These are phyloP conservation scores for Thryonomys swinderianus DNA, from an alignment of 2,113 vertebrate species.

Conservation along the genomic window DNA sequence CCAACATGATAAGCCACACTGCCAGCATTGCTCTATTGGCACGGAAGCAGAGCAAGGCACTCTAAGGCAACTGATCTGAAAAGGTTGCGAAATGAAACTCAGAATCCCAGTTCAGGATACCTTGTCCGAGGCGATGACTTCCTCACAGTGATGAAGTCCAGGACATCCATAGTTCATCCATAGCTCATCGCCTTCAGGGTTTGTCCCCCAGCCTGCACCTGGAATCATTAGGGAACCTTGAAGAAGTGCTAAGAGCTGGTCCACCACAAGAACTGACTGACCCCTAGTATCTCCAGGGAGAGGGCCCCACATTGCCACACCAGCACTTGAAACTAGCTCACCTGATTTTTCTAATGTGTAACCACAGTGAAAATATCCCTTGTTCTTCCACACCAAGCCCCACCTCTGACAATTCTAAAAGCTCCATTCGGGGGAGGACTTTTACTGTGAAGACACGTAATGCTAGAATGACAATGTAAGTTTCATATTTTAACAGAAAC, in stretches of 20 bases:
- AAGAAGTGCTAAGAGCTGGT: neutral
- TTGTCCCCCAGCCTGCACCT: neutral
- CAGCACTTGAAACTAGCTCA: neutral
- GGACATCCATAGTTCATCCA: neutral
- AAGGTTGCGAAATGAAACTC: neutral
- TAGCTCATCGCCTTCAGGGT: neutral
- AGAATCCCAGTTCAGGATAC: neutral
- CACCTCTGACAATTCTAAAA: neutral
- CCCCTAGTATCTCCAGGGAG: neutral
- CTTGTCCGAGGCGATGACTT: neutral
- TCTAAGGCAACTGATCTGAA: neutral
- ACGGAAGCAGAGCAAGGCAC: neutral
- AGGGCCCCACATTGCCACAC: neutral
- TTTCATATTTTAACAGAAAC: constrained; percentile 30
- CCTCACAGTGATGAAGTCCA: no score
- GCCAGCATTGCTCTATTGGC: neutral
- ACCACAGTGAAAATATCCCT: neutral
- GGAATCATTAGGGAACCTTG: neutral
- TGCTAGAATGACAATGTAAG: neutral
- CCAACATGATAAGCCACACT: neutral
- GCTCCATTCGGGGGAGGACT: neutral
- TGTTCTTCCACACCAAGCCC: no score
- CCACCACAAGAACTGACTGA: neutral
- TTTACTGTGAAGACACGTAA: constrained; percentile 12
- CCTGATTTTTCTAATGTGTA: neutral